Conservation (phyloP, 2,888 invertebrate genomes). For the Cataglyphis cursor region DNA sequence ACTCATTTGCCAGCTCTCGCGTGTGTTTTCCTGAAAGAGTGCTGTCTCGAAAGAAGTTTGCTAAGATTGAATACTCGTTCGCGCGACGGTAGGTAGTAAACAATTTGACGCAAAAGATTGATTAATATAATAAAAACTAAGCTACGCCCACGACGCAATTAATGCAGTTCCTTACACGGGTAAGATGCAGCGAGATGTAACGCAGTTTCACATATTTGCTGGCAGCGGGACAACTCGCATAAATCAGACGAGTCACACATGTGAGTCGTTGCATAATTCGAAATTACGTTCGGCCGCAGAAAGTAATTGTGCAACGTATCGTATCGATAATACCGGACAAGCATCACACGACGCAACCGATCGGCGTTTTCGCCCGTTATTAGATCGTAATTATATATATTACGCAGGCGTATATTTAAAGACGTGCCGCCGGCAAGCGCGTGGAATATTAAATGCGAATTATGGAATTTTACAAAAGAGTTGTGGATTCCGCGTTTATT, state of each 20-base stretch:
- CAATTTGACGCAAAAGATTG: not conserved
- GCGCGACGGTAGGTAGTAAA: not conserved
- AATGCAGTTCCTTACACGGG: constrained; percentile 8
- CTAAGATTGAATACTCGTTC: not conserved
- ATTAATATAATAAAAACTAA: constrained; percentile 6
- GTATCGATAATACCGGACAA: constrained; percentile 34
- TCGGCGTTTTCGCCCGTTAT: constrained; percentile 27
- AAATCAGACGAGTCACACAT: constrained; percentile 30
- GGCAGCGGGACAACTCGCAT: not conserved
- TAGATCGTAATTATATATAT: constrained; percentile 28
- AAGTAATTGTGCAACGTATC: constrained; percentile 22
- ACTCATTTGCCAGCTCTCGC: not conserved
- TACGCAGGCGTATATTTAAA: constrained; percentile 24
- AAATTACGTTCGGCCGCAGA: constrained; percentile 5
- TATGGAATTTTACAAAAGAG: constrained; percentile 4
- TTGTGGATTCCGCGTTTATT: constrained; percentile 11
- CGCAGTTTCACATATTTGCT: constrained; percentile 17
- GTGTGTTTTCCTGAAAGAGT: constrained; percentile 1
- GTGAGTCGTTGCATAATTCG: constrained; percentile 30
- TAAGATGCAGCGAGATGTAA: constrained; percentile 30
- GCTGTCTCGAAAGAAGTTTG: not conserved
- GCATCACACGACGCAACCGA: not conserved
- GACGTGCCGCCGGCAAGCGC: not conserved
- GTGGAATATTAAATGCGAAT: constrained; percentile 34
- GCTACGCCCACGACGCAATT: not conserved